A percentile compares a stretch with the other conserved stretches of the same genome.
Evolutionary conservation across 2,113 vertebrate genomes (phyloP).

Genomic region (Genyomyrus donnyi): DNA sequence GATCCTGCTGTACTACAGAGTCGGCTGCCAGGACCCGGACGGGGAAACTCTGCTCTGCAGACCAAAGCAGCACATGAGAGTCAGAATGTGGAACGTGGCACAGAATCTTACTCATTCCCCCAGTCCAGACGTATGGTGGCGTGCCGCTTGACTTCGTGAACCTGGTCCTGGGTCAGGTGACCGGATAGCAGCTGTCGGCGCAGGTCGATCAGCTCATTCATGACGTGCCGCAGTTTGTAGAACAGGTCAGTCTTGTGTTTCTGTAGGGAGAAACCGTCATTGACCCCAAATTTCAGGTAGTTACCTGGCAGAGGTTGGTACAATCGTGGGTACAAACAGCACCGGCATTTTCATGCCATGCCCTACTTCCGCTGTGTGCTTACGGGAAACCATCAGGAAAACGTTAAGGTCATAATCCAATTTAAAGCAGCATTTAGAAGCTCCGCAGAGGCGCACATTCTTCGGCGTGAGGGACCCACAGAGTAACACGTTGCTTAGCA

Average conservation of each 20-base stretch:
- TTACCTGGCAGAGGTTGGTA: not conserved
- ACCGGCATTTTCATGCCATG: not conserved
- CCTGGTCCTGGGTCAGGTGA: conserved; percentile 91
- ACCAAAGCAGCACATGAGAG: not conserved
- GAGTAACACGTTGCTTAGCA: not conserved
- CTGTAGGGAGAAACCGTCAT: conserved; percentile 44
- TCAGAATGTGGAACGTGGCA: not conserved
- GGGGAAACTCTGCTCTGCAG: not conserved
- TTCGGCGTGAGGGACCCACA: not conserved
- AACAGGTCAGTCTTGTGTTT: conserved; percentile 95
- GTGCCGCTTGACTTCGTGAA: conserved; percentile 89
- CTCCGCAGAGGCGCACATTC: not conserved
- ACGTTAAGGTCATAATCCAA: not conserved
- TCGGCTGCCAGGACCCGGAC: not conserved
- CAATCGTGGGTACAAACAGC: not conserved
- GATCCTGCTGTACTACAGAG: not conserved
- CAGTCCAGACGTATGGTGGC: conserved; percentile 91
- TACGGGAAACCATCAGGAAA: not conserved
- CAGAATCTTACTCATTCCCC: conserved; percentile 90
- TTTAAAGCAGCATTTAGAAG: not conserved
- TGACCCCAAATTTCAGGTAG: not conserved
- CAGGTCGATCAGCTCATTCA: conserved; percentile 94
- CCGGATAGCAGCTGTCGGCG: conserved; percentile 89
- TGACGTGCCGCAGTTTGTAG: conserved; percentile 93
- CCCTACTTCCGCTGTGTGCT: not conserved